Conservation (phyloP, 2,888 invertebrate species). For the Isoperla grammatica region DNA sequence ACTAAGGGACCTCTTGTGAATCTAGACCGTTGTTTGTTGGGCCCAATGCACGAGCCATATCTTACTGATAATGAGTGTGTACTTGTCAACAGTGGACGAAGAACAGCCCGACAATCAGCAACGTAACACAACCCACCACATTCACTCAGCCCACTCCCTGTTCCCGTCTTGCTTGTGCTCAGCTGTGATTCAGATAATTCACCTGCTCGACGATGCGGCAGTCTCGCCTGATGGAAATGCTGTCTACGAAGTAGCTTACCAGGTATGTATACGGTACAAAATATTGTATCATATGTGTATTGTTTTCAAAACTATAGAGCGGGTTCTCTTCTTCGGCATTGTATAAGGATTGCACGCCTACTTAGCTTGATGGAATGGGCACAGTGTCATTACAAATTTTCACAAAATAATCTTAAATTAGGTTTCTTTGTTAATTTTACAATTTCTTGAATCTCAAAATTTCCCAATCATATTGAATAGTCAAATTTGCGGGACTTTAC, state of each 20-base stretch:
- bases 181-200: conserved; percentile 91
- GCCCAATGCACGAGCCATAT: too few species aligned
- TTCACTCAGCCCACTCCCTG: conserved; percentile 88
- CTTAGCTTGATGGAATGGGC: too few species aligned
- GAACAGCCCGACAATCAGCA: conserved; percentile 54
- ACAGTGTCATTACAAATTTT: too few species aligned
- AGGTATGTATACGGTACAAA: too few species aligned
- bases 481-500: too few species aligned
- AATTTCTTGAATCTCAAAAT: too few species aligned
- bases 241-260: conserved; percentile 96
- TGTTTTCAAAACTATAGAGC: neutral
- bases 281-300: neutral
- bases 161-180: conserved; percentile 97
- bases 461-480: too few species aligned
- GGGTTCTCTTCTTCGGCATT: neutral
- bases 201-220: conserved; percentile 91
- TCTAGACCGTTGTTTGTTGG: too few species aligned
- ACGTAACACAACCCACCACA: conserved; percentile 68
- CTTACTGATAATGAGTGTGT: too few species aligned
- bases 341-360: neutral
- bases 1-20: too few species aligned
- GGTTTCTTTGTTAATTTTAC: too few species aligned
- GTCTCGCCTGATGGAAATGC: conserved; percentile 90
- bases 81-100: conserved; percentile 53
- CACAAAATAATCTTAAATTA: too few species aligned